Conservation (phyloP, 2,797 vertebrate genomes). For the Gymnopithys bicolor region DNA sequence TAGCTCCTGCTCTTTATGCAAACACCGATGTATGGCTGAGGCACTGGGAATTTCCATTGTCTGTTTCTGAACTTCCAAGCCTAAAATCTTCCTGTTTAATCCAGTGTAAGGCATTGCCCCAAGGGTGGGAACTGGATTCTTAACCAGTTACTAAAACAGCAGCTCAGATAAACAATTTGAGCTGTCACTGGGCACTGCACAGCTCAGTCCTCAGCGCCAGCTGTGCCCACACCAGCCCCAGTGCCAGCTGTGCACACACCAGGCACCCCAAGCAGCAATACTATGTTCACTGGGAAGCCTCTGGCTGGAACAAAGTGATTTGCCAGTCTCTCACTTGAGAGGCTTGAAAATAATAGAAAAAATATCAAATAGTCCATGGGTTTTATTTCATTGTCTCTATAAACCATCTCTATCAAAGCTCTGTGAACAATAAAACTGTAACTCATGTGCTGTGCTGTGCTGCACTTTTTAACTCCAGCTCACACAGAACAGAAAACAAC, state of each 20-base stretch:
- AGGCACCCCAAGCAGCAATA: background rate
- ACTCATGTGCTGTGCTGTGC: background rate
- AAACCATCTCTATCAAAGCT: background rate
- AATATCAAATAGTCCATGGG: rapidly evolving
- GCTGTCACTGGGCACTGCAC: background rate
- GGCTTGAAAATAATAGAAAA: background rate
- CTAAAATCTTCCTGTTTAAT: background rate
- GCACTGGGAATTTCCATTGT: background rate
- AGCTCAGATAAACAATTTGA: background rate
- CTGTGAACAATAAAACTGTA: background rate
- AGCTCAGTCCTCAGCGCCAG: background rate
- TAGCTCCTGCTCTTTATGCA: background rate
- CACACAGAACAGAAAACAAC: background rate
- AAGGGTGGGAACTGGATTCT: rapidly evolving
- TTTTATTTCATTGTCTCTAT: background rate
- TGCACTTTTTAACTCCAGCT: background rate
- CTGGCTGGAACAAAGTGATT: background rate
- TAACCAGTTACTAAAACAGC: background rate
- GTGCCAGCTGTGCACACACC: background rate
- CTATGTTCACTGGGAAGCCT: rapidly evolving
- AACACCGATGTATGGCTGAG: background rate
- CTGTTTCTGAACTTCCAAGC: background rate
- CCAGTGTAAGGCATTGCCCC: background rate
- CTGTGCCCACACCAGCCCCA: background rate
- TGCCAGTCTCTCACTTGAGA: rapidly evolving